A percentile compares a stretch with the other conserved stretches of the same genome.
Evolutionary conservation across 2,113 vertebrate species (phyloP).

Genomic region (Bufo bufo): DNA sequence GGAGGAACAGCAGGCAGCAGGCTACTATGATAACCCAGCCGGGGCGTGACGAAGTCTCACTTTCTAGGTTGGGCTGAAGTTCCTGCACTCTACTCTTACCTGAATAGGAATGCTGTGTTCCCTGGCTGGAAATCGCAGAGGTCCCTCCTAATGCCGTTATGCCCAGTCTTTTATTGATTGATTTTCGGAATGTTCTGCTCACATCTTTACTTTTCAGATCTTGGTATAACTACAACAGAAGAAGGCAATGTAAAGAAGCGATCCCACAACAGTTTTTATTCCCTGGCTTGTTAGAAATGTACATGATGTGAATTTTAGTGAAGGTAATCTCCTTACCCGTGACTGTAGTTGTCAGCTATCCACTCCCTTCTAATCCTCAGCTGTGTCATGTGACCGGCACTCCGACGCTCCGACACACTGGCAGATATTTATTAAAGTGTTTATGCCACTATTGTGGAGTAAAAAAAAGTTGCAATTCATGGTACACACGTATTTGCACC

Average conservation of each 20-base stretch:
- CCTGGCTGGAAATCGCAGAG: slow-evolving; percentile 88
- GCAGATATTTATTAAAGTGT: too few species aligned
- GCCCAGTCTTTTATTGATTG: slow-evolving; percentile 86
- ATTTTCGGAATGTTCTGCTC: slow-evolving; percentile 89
- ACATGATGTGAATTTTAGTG: too few species aligned
- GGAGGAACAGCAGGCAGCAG: neutral
- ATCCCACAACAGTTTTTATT: neutral
- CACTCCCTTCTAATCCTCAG: too few species aligned
- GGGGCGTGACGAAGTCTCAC: neutral
- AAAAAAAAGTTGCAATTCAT: too few species aligned
- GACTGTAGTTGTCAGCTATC: too few species aligned
- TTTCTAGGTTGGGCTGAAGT: neutral
- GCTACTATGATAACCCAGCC: neutral
- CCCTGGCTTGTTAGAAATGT: too few species aligned
- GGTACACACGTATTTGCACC: too few species aligned
- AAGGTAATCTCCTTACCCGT: too few species aligned
- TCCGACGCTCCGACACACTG: too few species aligned
- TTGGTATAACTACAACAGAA: slow-evolving; percentile 81
- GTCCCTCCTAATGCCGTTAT: slow-evolving; percentile 92
- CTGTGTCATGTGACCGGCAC: too few species aligned
- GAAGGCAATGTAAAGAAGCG: neutral
- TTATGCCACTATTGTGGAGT: too few species aligned
- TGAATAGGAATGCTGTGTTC: slow-evolving; percentile 96
- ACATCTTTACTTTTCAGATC: slow-evolving; percentile 93
- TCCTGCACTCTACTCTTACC: slow-evolving; percentile 70